Evolutionary conservation across 2,113 vertebrate species (phyloP).

Genomic region (Triplophysa dalaica): DNA sequence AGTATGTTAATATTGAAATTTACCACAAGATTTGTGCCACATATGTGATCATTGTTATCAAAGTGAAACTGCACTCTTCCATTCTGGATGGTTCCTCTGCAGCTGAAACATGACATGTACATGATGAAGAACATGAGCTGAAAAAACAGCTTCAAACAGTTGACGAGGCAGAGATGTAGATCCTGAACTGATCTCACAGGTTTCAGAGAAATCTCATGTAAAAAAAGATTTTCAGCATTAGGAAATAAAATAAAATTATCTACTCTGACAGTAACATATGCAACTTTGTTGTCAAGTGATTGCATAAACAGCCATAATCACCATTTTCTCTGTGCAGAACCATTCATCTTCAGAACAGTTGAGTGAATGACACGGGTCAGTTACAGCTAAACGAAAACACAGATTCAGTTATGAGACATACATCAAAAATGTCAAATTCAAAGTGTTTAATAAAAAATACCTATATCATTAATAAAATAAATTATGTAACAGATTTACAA

Average conservation of each 20-base stretch:
- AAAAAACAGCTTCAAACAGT: conserved; percentile 69
- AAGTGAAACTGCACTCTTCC: conserved; percentile 66
- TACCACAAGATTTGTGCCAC: conserved; percentile 69
- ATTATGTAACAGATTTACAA: too few relatives aligned
- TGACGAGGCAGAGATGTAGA: conserved; percentile 66
- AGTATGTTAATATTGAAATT: background rate
- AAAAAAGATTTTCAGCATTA: too few relatives aligned
- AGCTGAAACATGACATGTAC: conserved; percentile 64
- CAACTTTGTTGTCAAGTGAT: background rate
- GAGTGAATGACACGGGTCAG: conserved; percentile 52
- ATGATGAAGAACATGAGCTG: conserved; percentile 54
- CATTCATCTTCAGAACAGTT: conserved; percentile 68
- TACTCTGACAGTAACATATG: too few relatives aligned
- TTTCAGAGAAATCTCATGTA: too few relatives aligned
- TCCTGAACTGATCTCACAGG: conserved; percentile 45
- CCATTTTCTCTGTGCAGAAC: conserved; percentile 67
- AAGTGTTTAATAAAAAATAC: too few relatives aligned
- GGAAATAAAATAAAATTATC: too few relatives aligned
- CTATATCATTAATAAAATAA: too few relatives aligned
- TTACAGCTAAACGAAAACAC: background rate
- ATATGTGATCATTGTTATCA: conserved; percentile 58
- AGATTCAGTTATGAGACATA: background rate
- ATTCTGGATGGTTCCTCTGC: conserved; percentile 56
- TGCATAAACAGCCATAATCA: conserved; percentile 71
- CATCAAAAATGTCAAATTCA: too few relatives aligned